Conservation (phyloP, 2,888 invertebrate species). For the Mesorhabditis belari region DNA sequence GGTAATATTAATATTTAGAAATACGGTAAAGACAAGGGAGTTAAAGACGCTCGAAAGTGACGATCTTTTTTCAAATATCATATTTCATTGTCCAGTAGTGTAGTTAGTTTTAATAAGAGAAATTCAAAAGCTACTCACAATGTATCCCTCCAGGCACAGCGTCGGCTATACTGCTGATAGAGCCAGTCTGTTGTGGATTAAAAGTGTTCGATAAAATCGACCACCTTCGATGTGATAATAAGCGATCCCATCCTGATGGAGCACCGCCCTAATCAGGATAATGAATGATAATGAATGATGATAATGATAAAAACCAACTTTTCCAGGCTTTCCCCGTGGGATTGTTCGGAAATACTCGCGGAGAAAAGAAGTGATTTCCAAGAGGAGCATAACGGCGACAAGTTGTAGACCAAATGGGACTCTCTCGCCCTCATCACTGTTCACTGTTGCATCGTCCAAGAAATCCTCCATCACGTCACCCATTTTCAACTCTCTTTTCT, state of each 20-base stretch:
- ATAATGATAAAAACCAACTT: conserved; percentile 5
- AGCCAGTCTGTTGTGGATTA: conserved; percentile 53
- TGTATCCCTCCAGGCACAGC: conserved; percentile 9
- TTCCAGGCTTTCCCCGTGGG: conserved; percentile 52
- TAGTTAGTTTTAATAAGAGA: too few relatives aligned
- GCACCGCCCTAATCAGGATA: conserved; percentile 10
- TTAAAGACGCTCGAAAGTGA: too few relatives aligned
- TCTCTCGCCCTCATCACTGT: conserved; percentile 67
- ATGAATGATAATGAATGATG: not conserved
- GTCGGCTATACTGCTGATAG: conserved; percentile 51
- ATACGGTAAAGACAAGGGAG: too few relatives aligned
- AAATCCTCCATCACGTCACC: conserved; percentile 78
- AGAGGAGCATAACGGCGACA: conserved; percentile 84
- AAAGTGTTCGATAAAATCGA: conserved; percentile 52
- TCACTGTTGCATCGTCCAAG: conserved; percentile 70
- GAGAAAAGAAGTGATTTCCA: conserved; percentile 92
- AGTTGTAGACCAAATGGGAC: conserved; percentile 73
- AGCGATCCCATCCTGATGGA: conserved; percentile 48
- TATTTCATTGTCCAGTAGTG: too few relatives aligned
- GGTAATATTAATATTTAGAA: too few relatives aligned
- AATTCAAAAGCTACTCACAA: too few relatives aligned
- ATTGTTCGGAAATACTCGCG: conserved; percentile 82
- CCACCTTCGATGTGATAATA: conserved; percentile 51
- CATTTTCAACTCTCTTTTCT: conserved; percentile 54
- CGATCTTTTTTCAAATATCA: too few relatives aligned